These are phyloP conservation scores for Thripadectes ignobilis DNA, from an alignment of 2,797 vertebrate species.

Conservation along the genomic window DNA sequence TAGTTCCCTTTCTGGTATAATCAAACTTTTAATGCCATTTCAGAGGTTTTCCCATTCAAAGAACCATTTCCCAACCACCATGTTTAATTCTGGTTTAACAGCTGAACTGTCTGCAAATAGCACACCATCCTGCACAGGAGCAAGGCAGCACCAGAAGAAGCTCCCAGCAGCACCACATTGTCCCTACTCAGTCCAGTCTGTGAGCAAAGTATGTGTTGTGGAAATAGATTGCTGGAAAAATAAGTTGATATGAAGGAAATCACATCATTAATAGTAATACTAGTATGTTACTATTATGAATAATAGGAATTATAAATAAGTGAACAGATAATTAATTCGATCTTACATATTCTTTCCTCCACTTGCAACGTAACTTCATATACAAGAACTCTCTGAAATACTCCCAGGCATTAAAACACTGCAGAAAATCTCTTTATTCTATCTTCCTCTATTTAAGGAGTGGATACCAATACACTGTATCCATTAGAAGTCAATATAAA, in stretches of 20 bases:
- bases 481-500: background rate
- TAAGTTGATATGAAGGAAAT: background rate
- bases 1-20: background rate
- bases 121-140: background rate
- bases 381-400: background rate
- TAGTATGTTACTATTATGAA: background rate
- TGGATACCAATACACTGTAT: rapidly evolving
- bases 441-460: background rate
- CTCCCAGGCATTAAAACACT: background rate
- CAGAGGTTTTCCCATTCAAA: background rate
- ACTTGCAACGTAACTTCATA: background rate
- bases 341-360: background rate
- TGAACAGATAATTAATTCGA: background rate
- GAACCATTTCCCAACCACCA: background rate
- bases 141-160: background rate
- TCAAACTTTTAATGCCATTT: background rate
- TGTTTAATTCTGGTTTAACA: background rate
- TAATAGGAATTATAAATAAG: background rate
- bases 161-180: background rate
- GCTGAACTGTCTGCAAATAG: background rate
- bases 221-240: background rate
- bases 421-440: background rate
- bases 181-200: background rate
- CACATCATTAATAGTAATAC: background rate
- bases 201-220: background rate